Base-by-base conservation (phyloP, 2,888 invertebrate genomes). In the Cryptophagus acutangulus region DNA sequence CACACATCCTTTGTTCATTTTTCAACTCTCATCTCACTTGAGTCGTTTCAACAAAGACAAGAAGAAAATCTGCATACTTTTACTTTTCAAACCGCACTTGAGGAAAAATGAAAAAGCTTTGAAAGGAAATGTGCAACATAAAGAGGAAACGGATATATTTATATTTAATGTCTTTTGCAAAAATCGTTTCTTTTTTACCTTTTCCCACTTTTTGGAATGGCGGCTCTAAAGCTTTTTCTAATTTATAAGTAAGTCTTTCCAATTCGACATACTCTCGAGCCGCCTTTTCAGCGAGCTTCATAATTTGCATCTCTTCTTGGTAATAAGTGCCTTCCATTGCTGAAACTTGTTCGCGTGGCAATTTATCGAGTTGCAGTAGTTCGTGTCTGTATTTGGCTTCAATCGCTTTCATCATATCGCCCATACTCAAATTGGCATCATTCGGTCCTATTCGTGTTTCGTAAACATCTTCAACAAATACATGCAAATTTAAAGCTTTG, bases 381-480 rank as follows among this genome's bases (percentile, higher is more conserved):
- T 71, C 62, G 13, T 48, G 37, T 26, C 61, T 69, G 54, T 78
- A 79, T 57, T 71, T 69, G 1, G 65, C 59, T 63, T 83, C 82
- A 42, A 83, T 71, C 36, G 71, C 70, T 52, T 71, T 74, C 63
- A 81, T 78, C 70, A 80, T 75, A 4, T 72, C 65, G 36, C 70
- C 62, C 38, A 76, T 71, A 33, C 73, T 72, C 43, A 77, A 65
- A 54, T 77, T 76, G 3, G 75, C 72, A 26, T 79, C 77, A 55
- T 76, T 79, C 8, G 77, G 73, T 1, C 69, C 72, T 16, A 77
- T 70, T 28, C 80, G 68, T 31, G 72, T 73, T 61, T 81, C 79
- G 58, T 76, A 82, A 17, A 79, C 74, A 58, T 80, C 81, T 58
- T 82, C 78, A 38, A 83, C 71, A 57, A 77, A 77, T 4, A 78